Conservation (phyloP, 2,797 vertebrate species). For the Staurois parvus region DNA sequence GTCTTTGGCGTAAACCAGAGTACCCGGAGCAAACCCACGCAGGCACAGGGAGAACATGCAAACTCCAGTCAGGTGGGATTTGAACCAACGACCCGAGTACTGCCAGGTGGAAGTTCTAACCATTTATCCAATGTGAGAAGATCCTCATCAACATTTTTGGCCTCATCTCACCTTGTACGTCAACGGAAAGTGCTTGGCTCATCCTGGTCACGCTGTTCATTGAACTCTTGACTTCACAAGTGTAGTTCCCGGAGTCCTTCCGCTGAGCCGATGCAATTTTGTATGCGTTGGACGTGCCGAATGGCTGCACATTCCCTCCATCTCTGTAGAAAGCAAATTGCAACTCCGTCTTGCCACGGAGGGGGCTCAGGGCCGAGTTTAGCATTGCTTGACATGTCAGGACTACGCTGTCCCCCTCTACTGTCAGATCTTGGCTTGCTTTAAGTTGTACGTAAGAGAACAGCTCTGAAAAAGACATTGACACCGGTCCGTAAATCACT, state of each 20-base stretch:
- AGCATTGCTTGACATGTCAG: background rate
- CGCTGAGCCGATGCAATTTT: background rate
- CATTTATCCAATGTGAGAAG: no score
- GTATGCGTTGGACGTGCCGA: background rate
- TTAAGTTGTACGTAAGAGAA: background rate
- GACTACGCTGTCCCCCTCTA: background rate
- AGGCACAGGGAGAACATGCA: no score
- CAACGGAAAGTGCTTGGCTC: background rate
- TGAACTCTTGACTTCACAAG: conserved; percentile 1
- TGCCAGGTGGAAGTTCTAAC: no score
- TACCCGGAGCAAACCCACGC: no score
- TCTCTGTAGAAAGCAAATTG: conserved; percentile 26
- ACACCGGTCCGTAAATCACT: background rate
- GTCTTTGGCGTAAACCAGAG: no score
- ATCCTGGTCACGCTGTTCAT: background rate
- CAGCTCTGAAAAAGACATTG: background rate
- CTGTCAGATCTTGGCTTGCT: background rate
- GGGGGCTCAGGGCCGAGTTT: background rate
- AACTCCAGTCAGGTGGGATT: no score
- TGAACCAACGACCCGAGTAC: no score
- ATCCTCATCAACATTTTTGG: background rate
- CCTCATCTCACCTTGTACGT: conserved; percentile 11
- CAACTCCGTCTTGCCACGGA: background rate
- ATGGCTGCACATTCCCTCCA: background rate
- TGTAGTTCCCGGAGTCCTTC: conserved; percentile 4